Percentiles rank a stretch among this genome's conserved stretches.
phyloP scores from a whole-genome alignment of 2,888 invertebrate genomes.

The Sturmia bella region DNA sequence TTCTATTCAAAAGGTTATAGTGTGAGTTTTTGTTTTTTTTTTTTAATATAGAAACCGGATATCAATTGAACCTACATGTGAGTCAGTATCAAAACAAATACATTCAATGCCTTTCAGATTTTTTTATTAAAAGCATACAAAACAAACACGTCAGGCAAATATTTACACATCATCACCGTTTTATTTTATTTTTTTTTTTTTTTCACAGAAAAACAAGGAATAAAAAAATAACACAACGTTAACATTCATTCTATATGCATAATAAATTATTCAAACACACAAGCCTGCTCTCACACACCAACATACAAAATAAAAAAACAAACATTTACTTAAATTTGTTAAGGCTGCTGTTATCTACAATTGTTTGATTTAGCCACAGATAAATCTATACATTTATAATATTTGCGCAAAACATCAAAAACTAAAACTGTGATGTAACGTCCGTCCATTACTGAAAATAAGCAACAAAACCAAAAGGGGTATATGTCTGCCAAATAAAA shows the following conservation, averaged over 20 bases:
- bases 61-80: slow-evolving; percentile 60
- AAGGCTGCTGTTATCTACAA: too few species aligned
- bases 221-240: slow-evolving; percentile 17
- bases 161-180: slow-evolving; percentile 68
- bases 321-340: too few species aligned
- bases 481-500: too few species aligned
- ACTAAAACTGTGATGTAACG: too few species aligned
- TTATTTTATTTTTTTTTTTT: slow-evolving; percentile 4
- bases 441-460: too few species aligned
- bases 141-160: slow-evolving; percentile 66
- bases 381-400: too few species aligned
- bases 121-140: slow-evolving; percentile 27
- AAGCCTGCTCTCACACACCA: neutral
- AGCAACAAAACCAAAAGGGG: too few species aligned
- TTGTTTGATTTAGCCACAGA: too few species aligned
- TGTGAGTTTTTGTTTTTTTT: slow-evolving; percentile 19
- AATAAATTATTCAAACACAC: neutral
- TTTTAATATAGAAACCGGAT: slow-evolving; percentile 56
- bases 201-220: too few species aligned
- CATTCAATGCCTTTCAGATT: slow-evolving; percentile 7
- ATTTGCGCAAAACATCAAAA: too few species aligned
- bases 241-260: slow-evolving; percentile 20
- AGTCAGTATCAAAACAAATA: slow-evolving; percentile 57
- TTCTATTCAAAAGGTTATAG: neutral
- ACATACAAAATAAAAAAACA: too few species aligned